Conservation (phyloP, 2,113 vertebrate species). For the Campylomormyrus numenius region DNA sequence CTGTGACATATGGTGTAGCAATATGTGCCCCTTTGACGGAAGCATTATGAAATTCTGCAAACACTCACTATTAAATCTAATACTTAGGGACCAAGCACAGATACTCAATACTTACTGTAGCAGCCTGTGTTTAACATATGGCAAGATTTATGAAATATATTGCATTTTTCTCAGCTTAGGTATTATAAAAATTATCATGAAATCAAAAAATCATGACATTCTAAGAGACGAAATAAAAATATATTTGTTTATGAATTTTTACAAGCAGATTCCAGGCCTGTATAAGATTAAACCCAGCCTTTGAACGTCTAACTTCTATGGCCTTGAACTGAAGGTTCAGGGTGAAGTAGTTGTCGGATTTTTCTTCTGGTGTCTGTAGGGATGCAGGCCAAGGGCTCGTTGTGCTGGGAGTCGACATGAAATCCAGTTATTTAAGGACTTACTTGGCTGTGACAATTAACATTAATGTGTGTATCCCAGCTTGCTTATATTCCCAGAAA, state of each 20-base stretch:
- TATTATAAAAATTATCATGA: not conserved
- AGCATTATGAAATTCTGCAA: not conserved
- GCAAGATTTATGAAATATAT: not conserved
- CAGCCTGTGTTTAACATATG: not conserved
- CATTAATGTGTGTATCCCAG: not conserved
- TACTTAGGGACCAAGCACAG: not conserved
- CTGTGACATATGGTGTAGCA: slow-evolving; percentile 2
- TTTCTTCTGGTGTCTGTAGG: not conserved
- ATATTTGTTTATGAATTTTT: not conserved
- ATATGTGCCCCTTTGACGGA: not conserved
- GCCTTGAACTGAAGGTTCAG: not conserved
- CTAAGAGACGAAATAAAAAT: not conserved
- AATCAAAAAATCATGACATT: not conserved
- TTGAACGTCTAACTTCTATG: not conserved
- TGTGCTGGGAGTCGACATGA: not conserved
- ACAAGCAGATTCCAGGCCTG: not conserved
- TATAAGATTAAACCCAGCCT: not conserved
- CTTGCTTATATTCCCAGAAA: not conserved
- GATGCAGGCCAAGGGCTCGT: not conserved
- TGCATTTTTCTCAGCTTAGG: not conserved
- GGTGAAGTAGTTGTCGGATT: not conserved
- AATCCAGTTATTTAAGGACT: not conserved
- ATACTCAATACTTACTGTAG: not conserved
- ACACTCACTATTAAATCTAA: not conserved
- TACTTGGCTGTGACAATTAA: not conserved